phyloP scores from a whole-genome alignment of 2,797 vertebrate species.

The Pangasius macronema region DNA sequence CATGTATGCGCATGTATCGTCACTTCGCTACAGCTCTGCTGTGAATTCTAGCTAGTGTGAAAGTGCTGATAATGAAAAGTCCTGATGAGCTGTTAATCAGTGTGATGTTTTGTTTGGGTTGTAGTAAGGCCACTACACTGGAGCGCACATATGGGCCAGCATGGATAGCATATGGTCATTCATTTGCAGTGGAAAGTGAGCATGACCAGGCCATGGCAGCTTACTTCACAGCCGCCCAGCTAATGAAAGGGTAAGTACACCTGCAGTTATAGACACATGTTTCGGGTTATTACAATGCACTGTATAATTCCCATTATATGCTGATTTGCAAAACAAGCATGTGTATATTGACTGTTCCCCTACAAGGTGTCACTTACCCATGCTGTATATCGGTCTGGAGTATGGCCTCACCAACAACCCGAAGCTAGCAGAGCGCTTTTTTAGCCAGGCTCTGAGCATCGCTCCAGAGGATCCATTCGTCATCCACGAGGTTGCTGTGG shows the following conservation, averaged over 20 bases:
- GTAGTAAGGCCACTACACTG: constrained; percentile 94
- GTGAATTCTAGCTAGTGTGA: background rate
- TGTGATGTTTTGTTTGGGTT: constrained; percentile 31
- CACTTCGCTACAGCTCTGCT: background rate
- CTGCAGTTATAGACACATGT: background rate
- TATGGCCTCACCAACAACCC: constrained; percentile 99
- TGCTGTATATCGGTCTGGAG: constrained; percentile 98
- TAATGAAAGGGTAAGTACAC: constrained; percentile 93
- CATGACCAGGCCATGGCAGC: constrained; percentile 99
- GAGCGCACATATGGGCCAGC: constrained; percentile 96
- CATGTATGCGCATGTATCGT: background rate
- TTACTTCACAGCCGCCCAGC: constrained; percentile 96
- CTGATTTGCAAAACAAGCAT: background rate
- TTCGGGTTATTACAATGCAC: background rate
- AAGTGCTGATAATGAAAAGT: background rate
- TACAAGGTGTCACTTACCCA: constrained; percentile 92
- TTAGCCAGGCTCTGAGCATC: constrained; percentile 95
- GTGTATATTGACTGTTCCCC: background rate
- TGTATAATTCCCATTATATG: background rate
- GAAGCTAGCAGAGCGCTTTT: constrained; percentile 96
- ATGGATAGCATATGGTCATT: constrained; percentile 97
- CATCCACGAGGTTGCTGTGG: constrained; percentile 97
- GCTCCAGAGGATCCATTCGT: constrained; percentile 98
- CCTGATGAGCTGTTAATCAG: background rate
- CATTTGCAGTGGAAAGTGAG: constrained; percentile 97